phyloP scores from a whole-genome alignment of 2,113 vertebrate genomes.

The Antennarius striatus region DNA sequence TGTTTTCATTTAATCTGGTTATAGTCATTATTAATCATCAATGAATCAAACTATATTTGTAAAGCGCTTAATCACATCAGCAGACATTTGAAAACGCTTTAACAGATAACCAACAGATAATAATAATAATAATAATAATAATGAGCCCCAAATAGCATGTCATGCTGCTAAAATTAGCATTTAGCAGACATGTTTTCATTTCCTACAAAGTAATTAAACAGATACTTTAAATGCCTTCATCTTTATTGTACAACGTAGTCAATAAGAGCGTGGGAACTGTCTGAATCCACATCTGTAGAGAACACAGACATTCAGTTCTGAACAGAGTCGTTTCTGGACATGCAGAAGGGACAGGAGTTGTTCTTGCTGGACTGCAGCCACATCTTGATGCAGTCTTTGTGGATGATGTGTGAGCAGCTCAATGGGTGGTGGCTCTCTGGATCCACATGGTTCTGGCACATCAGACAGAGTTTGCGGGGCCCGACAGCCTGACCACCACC shows the following conservation, averaged over 20 bases:
- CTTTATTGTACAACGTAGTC: background rate
- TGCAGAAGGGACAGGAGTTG: constrained; percentile 73
- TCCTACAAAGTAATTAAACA: background rate
- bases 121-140: too few relatives aligned
- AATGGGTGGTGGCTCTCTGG: constrained; percentile 84
- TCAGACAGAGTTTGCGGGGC: constrained; percentile 85
- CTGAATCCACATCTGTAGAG: too few relatives aligned
- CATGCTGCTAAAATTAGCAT: background rate
- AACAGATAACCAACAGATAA: too few relatives aligned
- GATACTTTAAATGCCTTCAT: too few relatives aligned
- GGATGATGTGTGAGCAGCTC: constrained; percentile 85
- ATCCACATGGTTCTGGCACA: constrained; percentile 90
- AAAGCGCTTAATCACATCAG: too few relatives aligned
- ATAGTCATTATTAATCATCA: too few relatives aligned
- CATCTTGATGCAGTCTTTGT: constrained; percentile 80
- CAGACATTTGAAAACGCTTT: too few relatives aligned
- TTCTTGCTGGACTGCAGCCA: constrained; percentile 69
- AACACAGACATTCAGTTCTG: too few relatives aligned
- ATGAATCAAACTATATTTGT: too few relatives aligned
- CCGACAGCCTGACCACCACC: background rate
- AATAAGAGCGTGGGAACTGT: too few relatives aligned
- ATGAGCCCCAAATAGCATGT: too few relatives aligned
- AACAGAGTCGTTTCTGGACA: constrained; percentile 14
- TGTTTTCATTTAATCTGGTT: too few relatives aligned
- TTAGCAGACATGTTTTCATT: background rate